Percentiles rank a stretch among this genome's conserved stretches.
Conservation (phyloP, 92 coral and sea anemone species). For the Porites cylindrica region DNA sequence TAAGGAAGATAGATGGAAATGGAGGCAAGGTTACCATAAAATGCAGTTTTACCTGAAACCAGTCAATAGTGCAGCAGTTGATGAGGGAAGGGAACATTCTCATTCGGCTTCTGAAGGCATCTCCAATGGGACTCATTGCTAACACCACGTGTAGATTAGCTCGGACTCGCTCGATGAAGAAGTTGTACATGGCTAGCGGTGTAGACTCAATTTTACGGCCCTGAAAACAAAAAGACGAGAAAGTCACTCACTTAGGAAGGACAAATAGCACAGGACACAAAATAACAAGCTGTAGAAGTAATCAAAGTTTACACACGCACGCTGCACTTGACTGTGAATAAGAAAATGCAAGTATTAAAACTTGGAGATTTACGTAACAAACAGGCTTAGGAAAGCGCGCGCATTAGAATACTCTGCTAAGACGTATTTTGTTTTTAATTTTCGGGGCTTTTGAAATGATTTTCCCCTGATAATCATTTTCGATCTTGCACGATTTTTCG, state of each 20-base stretch:
- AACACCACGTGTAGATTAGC: constrained; percentile 96
- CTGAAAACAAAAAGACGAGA: constrained; percentile 36
- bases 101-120: constrained; percentile 96
- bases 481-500: no score
- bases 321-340: background rate
- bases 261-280: background rate
- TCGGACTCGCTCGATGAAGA: constrained; percentile 97
- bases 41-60: constrained; percentile 90
- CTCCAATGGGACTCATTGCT: constrained; percentile 99
- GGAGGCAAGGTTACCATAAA: no score
- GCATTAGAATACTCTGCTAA: background rate
- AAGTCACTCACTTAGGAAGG: background rate
- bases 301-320: background rate
- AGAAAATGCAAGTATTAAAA: background rate
- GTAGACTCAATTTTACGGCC: constrained; percentile 99
- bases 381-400: background rate
- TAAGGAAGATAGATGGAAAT: no score
- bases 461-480: background rate
- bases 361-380: background rate
- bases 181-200: constrained; percentile 98
- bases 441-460: no score
- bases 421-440: no score
- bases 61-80: constrained; percentile 99
- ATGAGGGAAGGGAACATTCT: constrained; percentile 99
- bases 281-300: background rate